phyloP scores from a whole-genome alignment of 64 coral and sea anemone genomes.

The Stichodactyla helianthus region DNA sequence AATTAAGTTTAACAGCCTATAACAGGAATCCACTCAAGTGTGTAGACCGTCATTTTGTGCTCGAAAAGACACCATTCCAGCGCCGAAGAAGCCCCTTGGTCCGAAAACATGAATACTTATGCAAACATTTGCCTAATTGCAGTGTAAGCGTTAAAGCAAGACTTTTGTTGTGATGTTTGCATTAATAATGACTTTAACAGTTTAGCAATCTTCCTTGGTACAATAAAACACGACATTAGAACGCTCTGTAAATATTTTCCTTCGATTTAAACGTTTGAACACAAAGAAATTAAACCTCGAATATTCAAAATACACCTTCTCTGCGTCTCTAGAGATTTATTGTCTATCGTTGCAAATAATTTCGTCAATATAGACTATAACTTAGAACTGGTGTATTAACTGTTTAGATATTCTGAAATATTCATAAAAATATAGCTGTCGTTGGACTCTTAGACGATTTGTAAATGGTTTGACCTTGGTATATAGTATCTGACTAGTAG shows the following conservation, averaged over 20 bases:
- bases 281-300: neutral
- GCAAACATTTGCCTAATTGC: conserved; percentile 12
- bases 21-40: neutral
- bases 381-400: neutral
- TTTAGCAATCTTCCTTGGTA: neutral
- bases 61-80: neutral
- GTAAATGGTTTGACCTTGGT: conserved; percentile 22
- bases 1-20: neutral
- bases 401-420: neutral
- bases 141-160: neutral
- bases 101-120: neutral
- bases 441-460: neutral
- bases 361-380: neutral
- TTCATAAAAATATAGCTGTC: neutral
- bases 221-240: conserved; percentile 15
- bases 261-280: neutral
- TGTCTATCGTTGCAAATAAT: neutral
- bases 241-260: neutral
- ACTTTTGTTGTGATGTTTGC: conserved; percentile 69
- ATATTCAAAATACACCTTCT: neutral
- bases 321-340: neutral
- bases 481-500: neutral
- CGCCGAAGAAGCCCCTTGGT: neutral
- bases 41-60: neutral
- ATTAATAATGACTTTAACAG: conserved; percentile 58